These are phyloP conservation scores for Punctoribates punctum DNA, from an alignment of 2,888 invertebrate genomes.

Conservation along the genomic window DNA sequence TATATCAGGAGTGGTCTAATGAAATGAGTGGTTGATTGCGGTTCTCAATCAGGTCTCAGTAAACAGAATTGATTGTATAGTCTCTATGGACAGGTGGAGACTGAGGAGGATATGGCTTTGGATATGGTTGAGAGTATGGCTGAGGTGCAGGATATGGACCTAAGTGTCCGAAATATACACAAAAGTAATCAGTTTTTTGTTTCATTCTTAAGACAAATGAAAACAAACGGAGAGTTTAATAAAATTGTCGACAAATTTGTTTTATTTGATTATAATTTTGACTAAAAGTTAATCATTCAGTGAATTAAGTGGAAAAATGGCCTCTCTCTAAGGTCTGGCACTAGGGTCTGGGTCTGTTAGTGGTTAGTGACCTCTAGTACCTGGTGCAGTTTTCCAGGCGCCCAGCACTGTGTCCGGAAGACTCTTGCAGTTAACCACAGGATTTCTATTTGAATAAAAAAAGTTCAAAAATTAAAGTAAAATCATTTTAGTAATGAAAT, in stretches of 20 bases:
- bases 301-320: not conserved
- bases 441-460: slow-evolving; percentile 61
- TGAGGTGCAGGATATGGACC: slow-evolving; percentile 8
- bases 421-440: slow-evolving; percentile 77
- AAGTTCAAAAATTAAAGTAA: slow-evolving; percentile 18
- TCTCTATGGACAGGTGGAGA: not conserved
- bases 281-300: not conserved
- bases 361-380: not conserved
- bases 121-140: not conserved
- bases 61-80: slow-evolving; percentile 8
- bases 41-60: not conserved
- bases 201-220: not conserved
- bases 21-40: not conserved
- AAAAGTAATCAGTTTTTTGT: not conserved
- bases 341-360: not conserved
- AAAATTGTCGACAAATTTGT: not conserved
- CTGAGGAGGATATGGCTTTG: not conserved
- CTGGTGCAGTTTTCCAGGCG: slow-evolving; percentile 63
- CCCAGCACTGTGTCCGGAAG: slow-evolving; percentile 74
- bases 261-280: not conserved
- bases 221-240: not conserved
- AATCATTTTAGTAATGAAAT: not conserved
- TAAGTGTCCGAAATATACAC: not conserved
- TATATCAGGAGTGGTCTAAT: not conserved
- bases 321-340: too few species aligned